Conservation (phyloP, 2,113 vertebrate genomes). For the Mugil cephalus region DNA sequence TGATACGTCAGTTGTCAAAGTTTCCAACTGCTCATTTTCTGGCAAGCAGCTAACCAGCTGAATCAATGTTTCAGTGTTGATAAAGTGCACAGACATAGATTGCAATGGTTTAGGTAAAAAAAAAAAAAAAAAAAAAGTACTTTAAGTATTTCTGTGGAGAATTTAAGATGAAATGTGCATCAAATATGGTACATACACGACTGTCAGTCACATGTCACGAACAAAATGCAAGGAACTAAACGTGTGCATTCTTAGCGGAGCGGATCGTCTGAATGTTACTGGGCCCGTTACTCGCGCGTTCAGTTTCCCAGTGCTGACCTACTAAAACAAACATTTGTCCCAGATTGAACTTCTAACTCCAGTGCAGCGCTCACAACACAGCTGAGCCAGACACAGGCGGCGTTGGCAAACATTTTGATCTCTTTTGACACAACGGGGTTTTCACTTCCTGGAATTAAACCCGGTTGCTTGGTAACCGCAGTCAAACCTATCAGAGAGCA, state of each 20-base stretch:
- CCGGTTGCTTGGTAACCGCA: slow-evolving; percentile 47
- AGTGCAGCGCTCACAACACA: neutral
- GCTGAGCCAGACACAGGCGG: slow-evolving; percentile 14
- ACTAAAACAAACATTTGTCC: neutral
- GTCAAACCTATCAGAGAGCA: slow-evolving; percentile 40
- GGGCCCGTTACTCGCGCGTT: slow-evolving; percentile 11
- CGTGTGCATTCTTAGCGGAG: slow-evolving; percentile 19
- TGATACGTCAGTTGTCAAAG: neutral
- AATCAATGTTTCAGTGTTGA: neutral
- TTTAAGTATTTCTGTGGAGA: no score
- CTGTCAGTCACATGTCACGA: slow-evolving; percentile 27
- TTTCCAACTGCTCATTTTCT: neutral
- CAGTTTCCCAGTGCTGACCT: neutral
- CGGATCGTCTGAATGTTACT: slow-evolving; percentile 1
- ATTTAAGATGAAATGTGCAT: neutral
- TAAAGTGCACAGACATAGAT: neutral
- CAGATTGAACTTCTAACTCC: neutral
- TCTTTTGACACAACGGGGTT: slow-evolving; percentile 30
- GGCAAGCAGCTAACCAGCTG: neutral
- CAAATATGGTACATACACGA: no score
- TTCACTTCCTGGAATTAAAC: slow-evolving; percentile 47
- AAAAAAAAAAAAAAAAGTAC: no score
- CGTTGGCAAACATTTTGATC: slow-evolving; percentile 31
- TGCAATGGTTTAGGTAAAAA: neutral
- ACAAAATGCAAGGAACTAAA: slow-evolving; percentile 17